Evolutionary conservation across 1,140 invertebrate species (phyloP).

Genomic region (Aphaenogaster rudis): DNA sequence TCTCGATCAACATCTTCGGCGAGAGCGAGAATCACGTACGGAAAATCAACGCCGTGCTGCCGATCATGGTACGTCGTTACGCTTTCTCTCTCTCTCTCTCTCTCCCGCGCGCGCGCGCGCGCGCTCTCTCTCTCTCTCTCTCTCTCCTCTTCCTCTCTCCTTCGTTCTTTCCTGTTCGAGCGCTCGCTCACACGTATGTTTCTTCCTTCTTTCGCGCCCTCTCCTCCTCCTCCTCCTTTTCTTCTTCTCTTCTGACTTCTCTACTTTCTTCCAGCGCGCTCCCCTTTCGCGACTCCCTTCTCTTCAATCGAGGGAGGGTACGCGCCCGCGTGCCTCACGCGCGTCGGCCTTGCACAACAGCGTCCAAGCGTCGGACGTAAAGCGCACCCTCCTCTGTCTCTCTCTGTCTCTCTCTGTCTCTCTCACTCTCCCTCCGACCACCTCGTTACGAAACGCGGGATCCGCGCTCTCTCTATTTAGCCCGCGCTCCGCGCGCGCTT

Average conservation of each 20-base stretch:
- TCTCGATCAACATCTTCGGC: conserved; percentile 83
- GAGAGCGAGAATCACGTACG: conserved; percentile 79
- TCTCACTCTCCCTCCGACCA: no score
- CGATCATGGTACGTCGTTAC: conserved; percentile 82
- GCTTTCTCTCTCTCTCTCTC: conserved; percentile 30
- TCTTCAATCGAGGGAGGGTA: not conserved
- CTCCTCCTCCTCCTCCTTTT: not conserved
- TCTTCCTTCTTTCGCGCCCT: not conserved
- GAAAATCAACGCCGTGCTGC: conserved; percentile 84
- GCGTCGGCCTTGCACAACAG: not conserved
- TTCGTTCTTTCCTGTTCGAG: not conserved
- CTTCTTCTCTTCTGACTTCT: not conserved
- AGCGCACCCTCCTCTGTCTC: no score
- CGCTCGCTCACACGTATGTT: not conserved
- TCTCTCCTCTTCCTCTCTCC: not conserved
- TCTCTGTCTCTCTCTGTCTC: no score
- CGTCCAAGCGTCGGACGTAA: not conserved
- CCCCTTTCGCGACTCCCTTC: conserved; percentile 32
- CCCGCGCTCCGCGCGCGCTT: not conserved
- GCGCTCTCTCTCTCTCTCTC: no score
- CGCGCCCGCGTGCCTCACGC: not conserved
- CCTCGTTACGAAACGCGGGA: not conserved
- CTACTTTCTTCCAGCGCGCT: not conserved
- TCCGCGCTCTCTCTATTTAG: not conserved
- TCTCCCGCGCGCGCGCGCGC: no score